phyloP scores from a whole-genome alignment of 2,888 invertebrate genomes.

The Diogma glabrata region DNA sequence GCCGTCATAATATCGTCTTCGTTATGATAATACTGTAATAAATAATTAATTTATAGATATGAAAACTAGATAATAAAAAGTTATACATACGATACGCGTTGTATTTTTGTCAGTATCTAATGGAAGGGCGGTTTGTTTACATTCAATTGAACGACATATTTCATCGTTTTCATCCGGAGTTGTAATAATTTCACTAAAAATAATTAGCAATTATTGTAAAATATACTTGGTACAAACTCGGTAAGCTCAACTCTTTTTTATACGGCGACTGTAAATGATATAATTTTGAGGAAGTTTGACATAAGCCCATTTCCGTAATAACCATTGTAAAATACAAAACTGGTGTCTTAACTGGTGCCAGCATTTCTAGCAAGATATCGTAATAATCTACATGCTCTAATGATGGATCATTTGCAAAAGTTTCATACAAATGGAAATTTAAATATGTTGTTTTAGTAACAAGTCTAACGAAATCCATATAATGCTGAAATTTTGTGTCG shows the following conservation, averaged over 20 bases:
- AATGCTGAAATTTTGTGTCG: constrained; percentile 21
- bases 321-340: constrained; percentile 21
- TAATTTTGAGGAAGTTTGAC: constrained; percentile 26
- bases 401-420: constrained; percentile 25
- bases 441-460: constrained; percentile 23
- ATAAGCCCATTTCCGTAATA: constrained; percentile 31
- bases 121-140: too few species aligned
- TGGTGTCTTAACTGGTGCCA: constrained; percentile 8
- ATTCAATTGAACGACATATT: constrained; percentile 7
- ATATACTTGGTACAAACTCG: too few species aligned
- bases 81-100: too few species aligned
- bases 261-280: constrained; percentile 26
- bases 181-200: constrained; percentile 5
- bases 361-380: constrained; percentile 18
- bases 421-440: constrained; percentile 22
- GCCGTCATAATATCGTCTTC: not conserved
- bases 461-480: constrained; percentile 23
- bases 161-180: not conserved
- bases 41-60: too few species aligned
- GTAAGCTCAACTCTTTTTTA: not conserved
- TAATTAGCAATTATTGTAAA: too few species aligned
- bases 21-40: too few species aligned
- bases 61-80: too few species aligned
- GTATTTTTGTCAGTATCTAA: too few species aligned
- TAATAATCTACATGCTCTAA: constrained; percentile 23